phyloP scores from a whole-genome alignment of 2,113 vertebrate species.

The Campylomormyrus numenius region DNA sequence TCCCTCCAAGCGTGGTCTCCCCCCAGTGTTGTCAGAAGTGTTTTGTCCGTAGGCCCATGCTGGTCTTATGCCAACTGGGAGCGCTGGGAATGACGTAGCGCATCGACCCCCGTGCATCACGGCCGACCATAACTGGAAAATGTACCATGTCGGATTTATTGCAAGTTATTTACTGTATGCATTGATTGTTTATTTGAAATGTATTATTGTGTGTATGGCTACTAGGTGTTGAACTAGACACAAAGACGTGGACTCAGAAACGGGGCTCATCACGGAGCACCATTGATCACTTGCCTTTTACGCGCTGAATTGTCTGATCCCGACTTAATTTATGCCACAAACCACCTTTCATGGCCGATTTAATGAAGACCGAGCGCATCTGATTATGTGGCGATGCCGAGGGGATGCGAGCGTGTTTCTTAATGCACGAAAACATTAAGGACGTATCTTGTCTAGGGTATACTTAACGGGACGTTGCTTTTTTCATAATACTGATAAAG shows the following conservation, averaged over 20 bases:
- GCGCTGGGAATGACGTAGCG: constrained; percentile 1
- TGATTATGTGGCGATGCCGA: not conserved
- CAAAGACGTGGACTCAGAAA: not conserved
- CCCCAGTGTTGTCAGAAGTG: not conserved
- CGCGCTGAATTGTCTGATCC: not conserved
- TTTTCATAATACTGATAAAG: not conserved
- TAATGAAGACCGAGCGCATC: constrained; percentile 1
- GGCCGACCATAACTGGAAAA: not conserved
- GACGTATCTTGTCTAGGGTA: not conserved
- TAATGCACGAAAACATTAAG: not conserved
- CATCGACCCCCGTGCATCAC: not conserved
- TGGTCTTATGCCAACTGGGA: not conserved
- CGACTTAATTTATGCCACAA: constrained; percentile 5
- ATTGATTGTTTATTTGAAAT: not conserved
- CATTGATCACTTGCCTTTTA: constrained; percentile 3
- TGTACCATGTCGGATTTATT: not conserved
- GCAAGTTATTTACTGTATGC: not conserved
- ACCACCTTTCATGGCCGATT: not conserved
- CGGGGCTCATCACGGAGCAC: not conserved
- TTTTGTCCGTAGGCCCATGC: not conserved
- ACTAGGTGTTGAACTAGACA: not conserved
- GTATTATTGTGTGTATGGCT: not conserved
- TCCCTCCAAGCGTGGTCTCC: not conserved
- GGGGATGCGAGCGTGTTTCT: not conserved
- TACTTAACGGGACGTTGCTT: not conserved